Base-by-base conservation (phyloP, 2,888 invertebrate species). In the Rhingia rostrata region DNA sequence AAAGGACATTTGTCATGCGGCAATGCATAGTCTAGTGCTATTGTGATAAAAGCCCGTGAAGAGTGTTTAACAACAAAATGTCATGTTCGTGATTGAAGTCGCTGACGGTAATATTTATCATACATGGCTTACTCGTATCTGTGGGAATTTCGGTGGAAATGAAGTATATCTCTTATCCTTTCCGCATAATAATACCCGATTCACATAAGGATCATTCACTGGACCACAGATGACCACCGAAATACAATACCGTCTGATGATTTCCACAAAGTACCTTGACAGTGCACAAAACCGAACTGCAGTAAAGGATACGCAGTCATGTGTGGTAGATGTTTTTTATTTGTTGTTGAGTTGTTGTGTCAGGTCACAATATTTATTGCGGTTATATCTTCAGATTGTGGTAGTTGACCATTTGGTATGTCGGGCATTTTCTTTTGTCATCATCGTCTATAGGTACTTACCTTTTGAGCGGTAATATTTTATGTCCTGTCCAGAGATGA, bases 1-100 rank as follows among this genome's bases (percentile, higher is more conserved):
- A 49, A 73, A 73, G 79, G 73, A 79, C 83, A 83, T 83, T 83
- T 83, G 73, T 79, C 79, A 83, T 83, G 53, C 51, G 67, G 82
- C 61, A 66, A 12, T 77, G 82, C 72, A 73, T 39, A 72, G 72
- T 45, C 73, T 53, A 69, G 72, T 72, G 78, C 78, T 61, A 78
- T 66, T 75, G 77, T 77, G 60, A 69, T 64, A 81, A 77, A 58
- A 69, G 63, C 60, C 60, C 77, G 53, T 49, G 82, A 66, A 78
- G 72, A 67, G 79, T 73, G 73, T 43, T 67, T 69, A 64, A 79
- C 73, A 67, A 41, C 64, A 63, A 67, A 79, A 73, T 79, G 73
- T 73, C 82, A 63, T 83, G 83, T 72, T 79, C 79, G 73, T 83
- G 83, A 83, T 83, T 83, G 79, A 69, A 74, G 53, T 10, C 64